These are phyloP conservation scores for Arothron firmamentum DNA, from an alignment of 2,113 vertebrate genomes.

Conservation along the genomic window DNA sequence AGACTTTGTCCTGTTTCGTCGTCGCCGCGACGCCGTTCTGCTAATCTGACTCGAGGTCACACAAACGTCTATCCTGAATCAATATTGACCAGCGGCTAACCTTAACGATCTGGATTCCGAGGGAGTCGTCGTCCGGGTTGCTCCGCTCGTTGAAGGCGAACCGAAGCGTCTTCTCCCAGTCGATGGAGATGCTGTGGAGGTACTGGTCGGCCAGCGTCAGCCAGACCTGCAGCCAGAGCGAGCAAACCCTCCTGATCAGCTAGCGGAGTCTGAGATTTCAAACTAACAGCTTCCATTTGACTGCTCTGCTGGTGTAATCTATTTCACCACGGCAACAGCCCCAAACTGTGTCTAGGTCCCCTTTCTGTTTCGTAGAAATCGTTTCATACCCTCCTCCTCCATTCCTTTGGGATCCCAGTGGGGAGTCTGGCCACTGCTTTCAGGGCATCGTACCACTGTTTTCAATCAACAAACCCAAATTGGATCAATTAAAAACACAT, in stretches of 20 bases:
- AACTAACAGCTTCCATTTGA: slow-evolving; percentile 6
- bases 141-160: slow-evolving; percentile 98
- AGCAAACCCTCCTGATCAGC: neutral
- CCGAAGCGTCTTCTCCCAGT: slow-evolving; percentile 98
- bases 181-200: slow-evolving; percentile 93
- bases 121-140: slow-evolving; percentile 96
- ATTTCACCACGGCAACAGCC: too few relatives aligned
- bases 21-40: slow-evolving; percentile 14
- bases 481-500: neutral
- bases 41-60: slow-evolving; percentile 34
- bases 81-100: slow-evolving; percentile 58
- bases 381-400: slow-evolving; percentile 86
- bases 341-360: too few relatives aligned
- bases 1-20: slow-evolving; percentile 44
- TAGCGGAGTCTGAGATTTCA: too few relatives aligned
- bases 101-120: slow-evolving; percentile 99
- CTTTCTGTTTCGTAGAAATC: neutral
- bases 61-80: slow-evolving; percentile 52
- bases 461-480: slow-evolving; percentile 11
- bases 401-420: slow-evolving; percentile 94
- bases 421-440: slow-evolving; percentile 93
- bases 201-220: slow-evolving; percentile 94
- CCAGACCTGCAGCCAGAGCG: slow-evolving; percentile 83
- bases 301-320: neutral
- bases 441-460: slow-evolving; percentile 95